phyloP scores from a whole-genome alignment of 2,113 vertebrate species.

The Pseudorasbora parva region DNA sequence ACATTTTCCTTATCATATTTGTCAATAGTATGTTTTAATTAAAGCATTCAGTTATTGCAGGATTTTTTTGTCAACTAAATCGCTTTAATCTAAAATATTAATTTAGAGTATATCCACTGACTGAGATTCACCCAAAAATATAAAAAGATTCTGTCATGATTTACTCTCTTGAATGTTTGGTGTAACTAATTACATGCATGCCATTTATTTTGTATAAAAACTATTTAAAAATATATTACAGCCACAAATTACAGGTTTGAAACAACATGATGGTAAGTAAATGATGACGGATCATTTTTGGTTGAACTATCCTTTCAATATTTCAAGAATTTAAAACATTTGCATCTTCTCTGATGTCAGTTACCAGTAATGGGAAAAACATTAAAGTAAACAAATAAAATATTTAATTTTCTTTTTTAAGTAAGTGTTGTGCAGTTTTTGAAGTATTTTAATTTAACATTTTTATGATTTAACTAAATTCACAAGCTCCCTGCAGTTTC shows the following conservation, averaged over 20 bases:
- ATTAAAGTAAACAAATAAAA: too few relatives aligned
- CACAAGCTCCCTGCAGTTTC: not conserved
- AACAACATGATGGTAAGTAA: not conserved
- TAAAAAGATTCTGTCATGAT: not conserved
- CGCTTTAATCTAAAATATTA: not conserved
- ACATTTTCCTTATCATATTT: not conserved
- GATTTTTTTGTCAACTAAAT: not conserved
- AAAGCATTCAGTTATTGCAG: not conserved
- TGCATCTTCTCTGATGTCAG: not conserved
- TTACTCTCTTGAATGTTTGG: not conserved
- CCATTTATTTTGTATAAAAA: too few relatives aligned
- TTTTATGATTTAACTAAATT: not conserved
- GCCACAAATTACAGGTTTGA: not conserved
- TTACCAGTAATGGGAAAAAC: not conserved
- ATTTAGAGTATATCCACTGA: not conserved
- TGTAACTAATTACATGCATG: too few relatives aligned
- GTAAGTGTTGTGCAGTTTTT: not conserved
- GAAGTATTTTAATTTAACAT: not conserved
- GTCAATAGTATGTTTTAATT: not conserved
- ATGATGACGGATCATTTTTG: not conserved
- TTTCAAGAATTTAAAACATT: not conserved
- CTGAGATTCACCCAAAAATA: not conserved
- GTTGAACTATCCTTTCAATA: not conserved
- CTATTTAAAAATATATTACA: too few relatives aligned
- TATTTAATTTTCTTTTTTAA: not conserved